A percentile compares a stretch with the other conserved stretches of the same genome.
Conservation (phyloP, 2,113 vertebrate species). For the Dunckerocampus dactyliophorus region DNA sequence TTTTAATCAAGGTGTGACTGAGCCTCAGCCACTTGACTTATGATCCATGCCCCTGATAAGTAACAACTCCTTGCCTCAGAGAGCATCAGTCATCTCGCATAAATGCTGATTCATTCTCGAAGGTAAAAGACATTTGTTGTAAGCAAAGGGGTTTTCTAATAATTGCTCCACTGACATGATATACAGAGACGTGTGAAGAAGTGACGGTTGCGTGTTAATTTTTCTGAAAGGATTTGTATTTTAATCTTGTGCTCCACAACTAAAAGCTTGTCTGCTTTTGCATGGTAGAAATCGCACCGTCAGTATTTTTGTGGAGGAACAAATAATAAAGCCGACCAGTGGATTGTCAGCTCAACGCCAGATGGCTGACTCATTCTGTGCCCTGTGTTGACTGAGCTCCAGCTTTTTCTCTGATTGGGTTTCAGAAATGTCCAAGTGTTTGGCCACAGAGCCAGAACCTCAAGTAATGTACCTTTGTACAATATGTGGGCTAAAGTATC, state of each 20-base stretch:
- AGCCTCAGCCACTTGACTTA: slow-evolving; percentile 59
- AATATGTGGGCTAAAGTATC: neutral
- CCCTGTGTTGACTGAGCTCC: slow-evolving; percentile 43
- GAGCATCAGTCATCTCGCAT: slow-evolving; percentile 57
- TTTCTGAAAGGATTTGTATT: slow-evolving; percentile 69
- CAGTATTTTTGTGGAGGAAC: slow-evolving; percentile 40
- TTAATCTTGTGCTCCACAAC: slow-evolving; percentile 60
- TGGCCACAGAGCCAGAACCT: slow-evolving; percentile 22
- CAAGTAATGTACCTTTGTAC: slow-evolving; percentile 25
- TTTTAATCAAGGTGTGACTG: slow-evolving; percentile 62
- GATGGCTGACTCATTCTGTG: slow-evolving; percentile 41
- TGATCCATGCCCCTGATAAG: slow-evolving; percentile 51
- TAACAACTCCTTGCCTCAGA: slow-evolving; percentile 54
- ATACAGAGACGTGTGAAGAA: slow-evolving; percentile 52
- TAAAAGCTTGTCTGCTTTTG: slow-evolving; percentile 61
- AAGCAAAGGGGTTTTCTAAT: slow-evolving; percentile 54
- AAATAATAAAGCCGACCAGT: slow-evolving; percentile 43
- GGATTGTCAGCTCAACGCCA: slow-evolving; percentile 32
- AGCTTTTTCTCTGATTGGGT: slow-evolving; percentile 25
- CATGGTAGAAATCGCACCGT: slow-evolving; percentile 51
- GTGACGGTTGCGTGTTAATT: slow-evolving; percentile 61
- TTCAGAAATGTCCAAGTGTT: slow-evolving; percentile 40
- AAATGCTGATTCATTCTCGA: slow-evolving; percentile 53
- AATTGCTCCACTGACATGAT: slow-evolving; percentile 58
- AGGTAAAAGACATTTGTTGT: slow-evolving; percentile 42